These are phyloP conservation scores for Ciconia stormi DNA, from an alignment of 2,113 vertebrate species.

Conservation along the genomic window DNA sequence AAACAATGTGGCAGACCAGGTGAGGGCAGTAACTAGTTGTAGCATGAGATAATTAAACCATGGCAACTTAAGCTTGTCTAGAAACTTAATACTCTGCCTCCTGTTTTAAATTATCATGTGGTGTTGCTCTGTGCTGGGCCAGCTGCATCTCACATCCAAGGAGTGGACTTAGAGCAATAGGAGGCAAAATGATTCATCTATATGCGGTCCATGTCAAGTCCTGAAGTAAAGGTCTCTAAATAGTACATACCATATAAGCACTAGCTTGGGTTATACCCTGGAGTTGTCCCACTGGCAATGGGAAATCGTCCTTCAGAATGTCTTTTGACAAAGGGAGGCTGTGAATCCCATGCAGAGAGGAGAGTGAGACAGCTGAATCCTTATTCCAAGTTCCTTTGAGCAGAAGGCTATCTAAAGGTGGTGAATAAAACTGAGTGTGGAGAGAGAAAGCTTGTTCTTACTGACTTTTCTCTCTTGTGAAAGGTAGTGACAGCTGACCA, in stretches of 20 bases:
- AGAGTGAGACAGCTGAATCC: not conserved
- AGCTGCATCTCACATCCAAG: not conserved
- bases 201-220: not conserved
- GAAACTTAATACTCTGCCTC: not conserved
- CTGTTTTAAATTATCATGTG: not conserved
- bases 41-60: not conserved
- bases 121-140: not conserved
- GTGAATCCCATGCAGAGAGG: not conserved
- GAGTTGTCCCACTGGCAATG: not conserved
- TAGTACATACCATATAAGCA: not conserved
- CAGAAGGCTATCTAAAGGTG: not conserved
- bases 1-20: not conserved
- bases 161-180: not conserved
- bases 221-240: not conserved
- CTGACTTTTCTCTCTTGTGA: not conserved
- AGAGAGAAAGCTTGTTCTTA: not conserved
- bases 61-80: not conserved
- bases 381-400: not conserved
- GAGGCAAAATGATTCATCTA: not conserved
- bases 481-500: slow-evolving; percentile 96
- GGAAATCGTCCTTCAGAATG: not conserved
- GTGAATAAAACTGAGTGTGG: not conserved
- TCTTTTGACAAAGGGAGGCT: not conserved
- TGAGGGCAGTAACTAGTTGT: not conserved
- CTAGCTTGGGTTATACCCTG: not conserved